A percentile compares a stretch with the other conserved stretches of the same genome.
Evolutionary conservation across 2,113 vertebrate species (phyloP).

Genomic region (Pachycephala philippinensis): DNA sequence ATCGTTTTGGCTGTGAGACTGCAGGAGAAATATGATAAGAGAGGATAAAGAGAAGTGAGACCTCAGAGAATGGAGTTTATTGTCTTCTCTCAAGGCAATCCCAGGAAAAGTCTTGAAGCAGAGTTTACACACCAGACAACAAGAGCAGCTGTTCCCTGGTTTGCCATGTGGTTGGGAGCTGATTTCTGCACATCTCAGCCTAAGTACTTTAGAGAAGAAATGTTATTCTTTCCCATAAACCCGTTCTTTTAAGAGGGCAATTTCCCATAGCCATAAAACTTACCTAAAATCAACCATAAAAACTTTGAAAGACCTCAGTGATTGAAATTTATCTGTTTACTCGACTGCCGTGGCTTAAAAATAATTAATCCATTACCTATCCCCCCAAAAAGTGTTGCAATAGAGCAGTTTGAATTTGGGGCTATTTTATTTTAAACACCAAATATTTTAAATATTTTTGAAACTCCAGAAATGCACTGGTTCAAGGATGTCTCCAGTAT

Average conservation of each 20-base stretch:
- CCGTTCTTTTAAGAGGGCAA: neutral
- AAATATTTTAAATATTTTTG: neutral
- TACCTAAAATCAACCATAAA: neutral
- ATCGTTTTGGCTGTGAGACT: neutral
- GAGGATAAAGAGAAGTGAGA: neutral
- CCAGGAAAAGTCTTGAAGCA: neutral
- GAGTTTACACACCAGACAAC: neutral
- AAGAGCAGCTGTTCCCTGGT: neutral
- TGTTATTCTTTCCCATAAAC: neutral
- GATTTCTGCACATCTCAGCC: neutral
- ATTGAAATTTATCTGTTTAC: neutral
- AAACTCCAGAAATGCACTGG: neutral
- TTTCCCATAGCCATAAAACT: neutral
- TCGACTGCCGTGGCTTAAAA: neutral
- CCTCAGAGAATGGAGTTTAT: neutral
- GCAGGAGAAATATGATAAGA: neutral
- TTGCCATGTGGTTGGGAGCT: neutral
- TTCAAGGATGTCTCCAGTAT: neutral
- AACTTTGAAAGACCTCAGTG: neutral
- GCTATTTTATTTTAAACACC: neutral
- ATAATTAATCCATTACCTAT: neutral
- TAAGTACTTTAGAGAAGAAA: neutral
- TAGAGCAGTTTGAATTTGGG: neutral
- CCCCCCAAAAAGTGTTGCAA: neutral
- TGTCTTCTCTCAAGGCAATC: neutral